These are phyloP conservation scores for Erythrolamprus reginae DNA, from an alignment of 2,113 vertebrate genomes.

Conservation along the genomic window DNA sequence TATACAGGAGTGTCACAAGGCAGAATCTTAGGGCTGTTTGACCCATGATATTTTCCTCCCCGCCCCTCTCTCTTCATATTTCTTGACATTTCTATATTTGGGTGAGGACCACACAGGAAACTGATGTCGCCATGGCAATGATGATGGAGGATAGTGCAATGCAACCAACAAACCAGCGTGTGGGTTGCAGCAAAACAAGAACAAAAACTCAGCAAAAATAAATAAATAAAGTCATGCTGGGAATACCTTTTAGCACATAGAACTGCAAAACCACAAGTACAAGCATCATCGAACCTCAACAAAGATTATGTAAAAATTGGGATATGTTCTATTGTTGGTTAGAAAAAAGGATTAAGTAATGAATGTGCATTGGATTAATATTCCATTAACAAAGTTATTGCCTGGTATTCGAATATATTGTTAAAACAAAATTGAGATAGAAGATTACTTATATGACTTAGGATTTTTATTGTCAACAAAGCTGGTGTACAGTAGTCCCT, in stretches of 20 bases:
- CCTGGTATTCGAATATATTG: too few species aligned
- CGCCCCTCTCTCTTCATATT: neutral
- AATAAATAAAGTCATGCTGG: neutral
- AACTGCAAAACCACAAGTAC: neutral
- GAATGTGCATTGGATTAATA: too few species aligned
- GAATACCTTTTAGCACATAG: neutral
- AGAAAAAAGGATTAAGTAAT: too few species aligned
- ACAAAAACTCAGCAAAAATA: neutral
- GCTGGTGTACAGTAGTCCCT: too few species aligned
- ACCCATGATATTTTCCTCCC: neutral
- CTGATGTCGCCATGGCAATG: neutral
- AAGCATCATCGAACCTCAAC: neutral
- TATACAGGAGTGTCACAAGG: neutral
- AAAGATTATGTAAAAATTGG: too few species aligned
- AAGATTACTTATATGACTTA: too few species aligned
- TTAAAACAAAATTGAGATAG: too few species aligned
- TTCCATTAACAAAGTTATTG: too few species aligned
- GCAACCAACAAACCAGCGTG: neutral
- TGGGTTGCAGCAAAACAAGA: neutral
- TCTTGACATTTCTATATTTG: neutral
- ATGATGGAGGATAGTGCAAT: neutral
- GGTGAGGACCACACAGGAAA: neutral
- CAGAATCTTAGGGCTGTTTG: neutral
- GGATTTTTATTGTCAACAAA: too few species aligned
- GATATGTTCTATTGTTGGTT: too few species aligned